These are phyloP conservation scores for Enteromius argenteus DNA, from an alignment of 2,797 vertebrate genomes.

Conservation along the genomic window DNA sequence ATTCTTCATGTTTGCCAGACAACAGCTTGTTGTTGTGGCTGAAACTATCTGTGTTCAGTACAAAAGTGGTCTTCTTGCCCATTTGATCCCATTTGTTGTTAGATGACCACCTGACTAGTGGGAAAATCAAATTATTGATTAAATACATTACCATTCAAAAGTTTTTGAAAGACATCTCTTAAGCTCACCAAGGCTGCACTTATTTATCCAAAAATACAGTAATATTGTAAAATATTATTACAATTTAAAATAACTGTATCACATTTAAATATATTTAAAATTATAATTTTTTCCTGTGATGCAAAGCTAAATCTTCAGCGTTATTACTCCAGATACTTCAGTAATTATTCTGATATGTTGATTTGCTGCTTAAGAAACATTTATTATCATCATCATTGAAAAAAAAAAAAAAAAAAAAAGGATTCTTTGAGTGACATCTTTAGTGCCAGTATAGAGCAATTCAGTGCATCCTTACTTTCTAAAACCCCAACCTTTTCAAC, in stretches of 20 bases:
- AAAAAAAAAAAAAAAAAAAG: too few relatives aligned
- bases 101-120: background rate
- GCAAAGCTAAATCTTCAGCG: background rate
- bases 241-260: background rate
- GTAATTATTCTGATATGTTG: background rate
- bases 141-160: background rate
- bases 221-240: background rate
- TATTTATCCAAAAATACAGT: background rate
- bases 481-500: background rate
- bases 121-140: background rate
- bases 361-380: background rate
- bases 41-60: background rate
- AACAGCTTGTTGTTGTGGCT: slow-evolving; percentile 46
- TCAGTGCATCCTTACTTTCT: background rate
- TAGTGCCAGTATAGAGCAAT: background rate
- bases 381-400: background rate
- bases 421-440: background rate
- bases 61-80: slow-evolving; percentile 39
- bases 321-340: background rate
- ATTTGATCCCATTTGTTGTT: background rate
- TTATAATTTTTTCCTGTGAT: background rate
- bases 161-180: background rate
- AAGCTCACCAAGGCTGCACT: background rate
- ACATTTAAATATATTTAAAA: background rate
- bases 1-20: slow-evolving; percentile 49